Base-by-base conservation (phyloP, 1,140 invertebrate species). In the Dendrolimus punctatus region DNA sequence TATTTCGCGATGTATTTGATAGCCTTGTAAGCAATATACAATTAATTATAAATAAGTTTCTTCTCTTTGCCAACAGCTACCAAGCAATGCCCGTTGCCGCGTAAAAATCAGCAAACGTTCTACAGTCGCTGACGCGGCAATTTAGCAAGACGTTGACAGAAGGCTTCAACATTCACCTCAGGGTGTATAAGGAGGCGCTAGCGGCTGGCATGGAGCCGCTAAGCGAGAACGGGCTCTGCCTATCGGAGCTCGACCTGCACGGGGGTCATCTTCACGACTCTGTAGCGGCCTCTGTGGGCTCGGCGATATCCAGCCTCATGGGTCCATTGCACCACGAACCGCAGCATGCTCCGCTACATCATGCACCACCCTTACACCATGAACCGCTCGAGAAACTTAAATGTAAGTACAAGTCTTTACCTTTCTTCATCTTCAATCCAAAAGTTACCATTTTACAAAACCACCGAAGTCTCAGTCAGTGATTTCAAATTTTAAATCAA, bases 371-470 rank as follows among this genome's bases (percentile, higher is more conserved):
- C 3, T 70, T 92, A 38, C 91, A 92, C 65, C 93, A 94, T 71
- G 93, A 94, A 75, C 93, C 93, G 6, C 76, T 95, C 47, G 93
- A 95, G 87, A 95, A 94, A 85, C 88, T 95, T 62, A 94, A 94
- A 92, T 90, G 93, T 94, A 87, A 92, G 91, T 91, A 72, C 6
- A 36, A 46, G 60, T 43, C 44, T 5, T n/a, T 44, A 9, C n/a
- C 23, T 45, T n/a, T 6, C 6, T 45, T 23, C 23, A 23, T 23
- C 23, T 23, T 23, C 23, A 23, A 23, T 23, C 23, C 23, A 23
- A 3, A 23, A 3, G 23, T 23, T 3, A 23, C 23, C 23, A 23
- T 23, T 23, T 23, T 23, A 1, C 23, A 23, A 23, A 23, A 23
- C 23, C 23, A 23, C 23, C 23, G 3, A 23, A 23, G 1, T 23